phyloP scores from a whole-genome alignment of 2,888 invertebrate species.

The Mylabris sibirica region DNA sequence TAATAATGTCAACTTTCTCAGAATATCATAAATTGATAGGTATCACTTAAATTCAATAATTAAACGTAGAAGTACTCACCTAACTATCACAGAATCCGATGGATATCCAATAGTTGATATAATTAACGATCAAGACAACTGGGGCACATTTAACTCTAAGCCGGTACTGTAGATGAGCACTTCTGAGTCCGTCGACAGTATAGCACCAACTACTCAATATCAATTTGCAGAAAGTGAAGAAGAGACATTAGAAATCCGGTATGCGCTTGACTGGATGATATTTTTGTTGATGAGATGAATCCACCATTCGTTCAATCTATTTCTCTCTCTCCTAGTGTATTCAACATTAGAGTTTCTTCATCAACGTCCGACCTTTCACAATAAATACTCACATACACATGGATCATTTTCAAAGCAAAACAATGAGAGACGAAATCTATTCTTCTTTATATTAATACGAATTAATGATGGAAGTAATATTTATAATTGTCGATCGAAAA shows the following conservation, averaged over 20 bases:
- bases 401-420: slow-evolving; percentile 23
- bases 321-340: slow-evolving; percentile 50
- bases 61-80: neutral
- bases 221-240: slow-evolving; percentile 28
- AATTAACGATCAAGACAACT: neutral
- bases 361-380: slow-evolving; percentile 54
- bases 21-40: too few relatives aligned
- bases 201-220: slow-evolving; percentile 21
- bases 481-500: neutral
- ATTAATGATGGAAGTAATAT: slow-evolving; percentile 25
- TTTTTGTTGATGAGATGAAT: slow-evolving; percentile 49
- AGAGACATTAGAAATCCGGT: slow-evolving; percentile 35
- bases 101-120: neutral
- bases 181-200: neutral
- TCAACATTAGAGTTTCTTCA: slow-evolving; percentile 46
- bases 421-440: slow-evolving; percentile 46
- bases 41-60: neutral
- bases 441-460: neutral
- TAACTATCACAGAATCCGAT: neutral
- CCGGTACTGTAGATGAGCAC: neutral
- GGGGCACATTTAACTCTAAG: neutral
- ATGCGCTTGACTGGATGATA: slow-evolving; percentile 51
- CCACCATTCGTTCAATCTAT: slow-evolving; percentile 38
- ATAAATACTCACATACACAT: slow-evolving; percentile 52
- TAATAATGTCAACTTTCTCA: too few relatives aligned